Conservation (phyloP, 2,113 vertebrate species). For the Callionymus lyra region DNA sequence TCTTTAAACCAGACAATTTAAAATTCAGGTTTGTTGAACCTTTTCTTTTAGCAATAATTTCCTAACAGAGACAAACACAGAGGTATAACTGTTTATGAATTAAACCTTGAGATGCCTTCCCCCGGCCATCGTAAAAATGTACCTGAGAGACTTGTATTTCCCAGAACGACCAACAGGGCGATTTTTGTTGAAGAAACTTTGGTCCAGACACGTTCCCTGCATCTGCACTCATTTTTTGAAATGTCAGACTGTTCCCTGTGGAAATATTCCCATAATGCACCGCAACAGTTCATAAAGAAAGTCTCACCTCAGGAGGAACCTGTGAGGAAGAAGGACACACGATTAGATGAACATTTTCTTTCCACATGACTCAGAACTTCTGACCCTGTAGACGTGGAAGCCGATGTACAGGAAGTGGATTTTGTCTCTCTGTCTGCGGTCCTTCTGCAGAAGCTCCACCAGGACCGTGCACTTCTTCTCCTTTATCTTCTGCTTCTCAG, state of each 20-base stretch:
- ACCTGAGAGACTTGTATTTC: slow-evolving; percentile 58
- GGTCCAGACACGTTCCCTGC: slow-evolving; percentile 44
- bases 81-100: no score
- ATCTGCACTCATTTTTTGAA: slow-evolving; percentile 34
- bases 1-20: no score
- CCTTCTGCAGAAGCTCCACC: slow-evolving; percentile 71
- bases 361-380: neutral
- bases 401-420: slow-evolving; percentile 55
- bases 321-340: slow-evolving; percentile 24
- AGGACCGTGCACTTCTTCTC: slow-evolving; percentile 56
- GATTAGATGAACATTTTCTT: neutral
- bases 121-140: neutral
- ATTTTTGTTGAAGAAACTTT: slow-evolving; percentile 59
- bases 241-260: no score
- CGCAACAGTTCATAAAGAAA: neutral
- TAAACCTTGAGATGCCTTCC: no score
- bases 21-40: no score
- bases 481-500: slow-evolving; percentile 38
- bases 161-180: slow-evolving; percentile 58
- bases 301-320: slow-evolving; percentile 57
- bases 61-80: no score
- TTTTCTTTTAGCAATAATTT: no score
- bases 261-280: neutral
- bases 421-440: slow-evolving; percentile 54
- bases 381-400: slow-evolving; percentile 69